Evolutionary conservation across 2,113 vertebrate genomes (phyloP), one percentile per base, ranked within the genome.

Genomic region (Oreotrochilus melanogaster): DNA sequence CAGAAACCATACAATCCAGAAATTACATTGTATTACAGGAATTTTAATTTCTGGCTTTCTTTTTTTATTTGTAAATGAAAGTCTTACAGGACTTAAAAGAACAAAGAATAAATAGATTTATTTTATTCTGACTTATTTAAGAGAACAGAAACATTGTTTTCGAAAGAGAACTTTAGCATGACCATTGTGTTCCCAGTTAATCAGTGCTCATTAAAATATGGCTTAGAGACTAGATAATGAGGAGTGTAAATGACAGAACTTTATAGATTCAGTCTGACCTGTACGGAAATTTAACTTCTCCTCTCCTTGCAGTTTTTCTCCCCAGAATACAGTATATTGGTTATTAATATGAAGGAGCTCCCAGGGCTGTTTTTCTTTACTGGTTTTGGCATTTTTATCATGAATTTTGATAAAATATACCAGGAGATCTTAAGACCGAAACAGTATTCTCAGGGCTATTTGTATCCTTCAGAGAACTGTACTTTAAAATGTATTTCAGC

Each of bases 181-280:
- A 92, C 3, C 7, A 66, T 50, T 86, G 50, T 79, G 31, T 79
- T 75, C 54, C 65, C 66, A 79, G n/a, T 75, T 88, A 82, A 82
- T 81, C 70, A 82, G 14, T 73, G 24, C 78, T 94, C 90, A 78
- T 94, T 84, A 93, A 92, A 80, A 83, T 42, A 76, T 58, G 30
- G 62, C 42, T 92, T 83, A 79, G 66, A 88, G 54, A 93, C 19
- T 19, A 62, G 50, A 66, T 69, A 96, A 90, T n/a, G 66, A 50
- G 19, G 18, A 78, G 43, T n/a, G 14, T 58, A 73, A 89, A 72
- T 51, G 50, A 57, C 65, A 83, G 67, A 94, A 73, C 86, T 69
- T 66, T 42, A 61, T 64, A 79, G 42, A 88, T 92, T 75, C 54
- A 35, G 45, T 42, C 47, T 83, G 45, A 35, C 57, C 35, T 70